These are phyloP conservation scores for Ceyx melanurus DNA, from an alignment of 2,113 vertebrate species.

Conservation along the genomic window DNA sequence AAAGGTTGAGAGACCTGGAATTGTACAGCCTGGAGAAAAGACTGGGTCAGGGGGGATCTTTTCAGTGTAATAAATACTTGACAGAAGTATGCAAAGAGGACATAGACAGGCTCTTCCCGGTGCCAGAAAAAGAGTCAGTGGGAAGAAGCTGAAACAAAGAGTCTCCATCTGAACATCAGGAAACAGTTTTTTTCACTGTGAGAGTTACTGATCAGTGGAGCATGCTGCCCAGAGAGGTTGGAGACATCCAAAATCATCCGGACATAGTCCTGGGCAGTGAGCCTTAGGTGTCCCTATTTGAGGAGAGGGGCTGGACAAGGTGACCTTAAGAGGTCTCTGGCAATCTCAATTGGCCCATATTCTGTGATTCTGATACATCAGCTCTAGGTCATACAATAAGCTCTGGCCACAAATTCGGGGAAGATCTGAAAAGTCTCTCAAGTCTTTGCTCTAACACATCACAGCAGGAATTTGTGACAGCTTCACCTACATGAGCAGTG, in stretches of 20 bases:
- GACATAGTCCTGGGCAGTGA: not conserved
- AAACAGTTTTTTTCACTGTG: not conserved
- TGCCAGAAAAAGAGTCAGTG: not conserved
- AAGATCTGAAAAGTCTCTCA: not conserved
- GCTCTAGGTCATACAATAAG: not conserved
- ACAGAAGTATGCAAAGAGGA: not conserved
- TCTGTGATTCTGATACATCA: not conserved
- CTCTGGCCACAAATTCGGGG: not conserved
- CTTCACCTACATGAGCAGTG: not conserved
- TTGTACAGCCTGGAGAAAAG: not conserved
- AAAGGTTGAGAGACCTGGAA: not conserved
- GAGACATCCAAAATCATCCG: not conserved
- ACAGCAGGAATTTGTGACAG: not conserved
- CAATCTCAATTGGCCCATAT: not conserved
- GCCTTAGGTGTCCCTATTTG: not conserved
- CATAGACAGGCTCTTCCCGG: not conserved
- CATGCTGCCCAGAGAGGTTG: not conserved
- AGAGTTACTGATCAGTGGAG: not conserved
- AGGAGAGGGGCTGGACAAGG: not conserved
- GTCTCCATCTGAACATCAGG: not conserved
- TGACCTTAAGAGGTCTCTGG: not conserved
- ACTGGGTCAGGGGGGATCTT: not conserved
- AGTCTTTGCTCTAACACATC: not conserved
- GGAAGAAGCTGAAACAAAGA: not conserved
- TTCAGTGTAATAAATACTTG: not conserved